A percentile compares a stretch with the other conserved stretches of the same genome.
Conservation (phyloP, 2,797 vertebrate genomes). For the Hybognathus amarus region DNA sequence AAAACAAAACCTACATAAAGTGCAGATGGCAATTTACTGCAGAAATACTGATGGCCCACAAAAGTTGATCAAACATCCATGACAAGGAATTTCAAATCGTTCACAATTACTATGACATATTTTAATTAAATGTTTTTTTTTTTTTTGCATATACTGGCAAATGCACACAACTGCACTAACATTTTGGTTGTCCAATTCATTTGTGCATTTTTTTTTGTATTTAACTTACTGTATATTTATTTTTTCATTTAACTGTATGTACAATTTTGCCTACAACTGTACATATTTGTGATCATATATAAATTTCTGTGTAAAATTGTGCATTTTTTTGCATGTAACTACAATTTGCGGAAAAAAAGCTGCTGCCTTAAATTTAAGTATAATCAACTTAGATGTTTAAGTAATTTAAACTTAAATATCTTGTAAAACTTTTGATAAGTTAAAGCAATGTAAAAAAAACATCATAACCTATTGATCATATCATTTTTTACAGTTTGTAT, state of each 20-base stretch:
- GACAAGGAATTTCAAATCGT: neutral
- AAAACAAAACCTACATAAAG: constrained; percentile 20
- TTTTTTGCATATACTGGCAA: neutral
- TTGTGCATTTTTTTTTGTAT: too few species aligned
- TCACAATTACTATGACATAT: neutral
- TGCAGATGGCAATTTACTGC: constrained; percentile 5
- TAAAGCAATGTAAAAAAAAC: too few species aligned
- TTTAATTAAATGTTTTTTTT: neutral
- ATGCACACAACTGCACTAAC: neutral
- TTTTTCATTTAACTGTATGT: neutral
- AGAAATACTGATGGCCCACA: neutral
- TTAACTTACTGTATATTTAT: neutral
- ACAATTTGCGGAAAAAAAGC: too few species aligned
- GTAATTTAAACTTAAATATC: too few species aligned
- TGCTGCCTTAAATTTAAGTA: too few species aligned
- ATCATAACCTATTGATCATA: too few species aligned
- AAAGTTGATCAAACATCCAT: constrained; percentile 20
- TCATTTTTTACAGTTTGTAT: neutral
- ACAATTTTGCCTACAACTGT: neutral
- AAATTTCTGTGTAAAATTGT: neutral
- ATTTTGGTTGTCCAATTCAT: neutral
- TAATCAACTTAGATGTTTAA: too few species aligned
- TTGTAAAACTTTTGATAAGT: too few species aligned
- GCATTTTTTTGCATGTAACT: neutral
- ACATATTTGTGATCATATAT: neutral